Evolutionary conservation across 2,797 vertebrate genomes (phyloP), one percentile per base, ranked within the genome.

Genomic region (Limosa lapponica): DNA sequence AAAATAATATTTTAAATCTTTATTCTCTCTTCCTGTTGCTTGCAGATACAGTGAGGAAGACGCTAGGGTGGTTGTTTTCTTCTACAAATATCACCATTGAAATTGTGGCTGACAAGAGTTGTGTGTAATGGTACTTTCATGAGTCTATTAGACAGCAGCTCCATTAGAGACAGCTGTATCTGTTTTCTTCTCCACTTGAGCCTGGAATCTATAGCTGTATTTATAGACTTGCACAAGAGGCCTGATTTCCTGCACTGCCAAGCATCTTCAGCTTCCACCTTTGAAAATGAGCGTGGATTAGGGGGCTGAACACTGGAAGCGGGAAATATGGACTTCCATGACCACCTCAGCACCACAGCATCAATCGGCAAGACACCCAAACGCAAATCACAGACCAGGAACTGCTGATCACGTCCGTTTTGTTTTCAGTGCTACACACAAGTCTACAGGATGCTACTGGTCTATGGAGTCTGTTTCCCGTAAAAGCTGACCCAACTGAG

Each of bases 241-340:
- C 11, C 43, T 82, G 1, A 78, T 92, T 91, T 92, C 79, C 84
- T 81, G 74, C 43, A 39, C 51, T 66, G 39, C 32, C 51, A 86
- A 81, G 59, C 24, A 52, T 57, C 55, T 71, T 88, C 79, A 86
- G 15, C 49, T 90, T 84, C 74, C 55, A 82, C n/a, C 66, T 87
- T 92, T 73, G 75, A 78, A 73, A 95, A 92, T 0, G 0, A 78
- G 48, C 3, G 2, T 30, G 28, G 14, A 64, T 70, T 37, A 72
- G n/a, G 41, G 25, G 32, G 8, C 36, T 78, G 90, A 87, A 61
- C 37, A 16, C 17, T 46, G 61, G 27, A 85, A 91, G 30, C 15
- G 23, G 34, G 65, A 91, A 90, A 39, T 46, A 65, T 0, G 49
- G 66, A 22, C 74, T 89, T 87, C 66, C 64, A 58, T 22, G 46